phyloP scores from a whole-genome alignment of 2,113 vertebrate species.

The Rhinichthys klamathensis region DNA sequence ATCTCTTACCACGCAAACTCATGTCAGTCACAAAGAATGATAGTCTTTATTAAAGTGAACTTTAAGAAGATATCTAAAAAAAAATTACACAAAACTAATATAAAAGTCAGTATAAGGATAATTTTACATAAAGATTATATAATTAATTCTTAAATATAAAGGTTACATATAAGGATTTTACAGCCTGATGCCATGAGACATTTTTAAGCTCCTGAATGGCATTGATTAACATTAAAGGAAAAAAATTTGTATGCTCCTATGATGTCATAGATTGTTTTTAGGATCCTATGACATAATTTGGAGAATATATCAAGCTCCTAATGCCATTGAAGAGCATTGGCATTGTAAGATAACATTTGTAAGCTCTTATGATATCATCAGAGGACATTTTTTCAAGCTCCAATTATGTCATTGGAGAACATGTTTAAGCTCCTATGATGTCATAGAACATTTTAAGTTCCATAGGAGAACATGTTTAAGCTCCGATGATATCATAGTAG shows the following conservation, averaged over 20 bases:
- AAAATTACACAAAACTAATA: background rate
- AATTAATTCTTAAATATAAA: background rate
- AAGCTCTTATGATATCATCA: background rate
- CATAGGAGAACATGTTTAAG: background rate
- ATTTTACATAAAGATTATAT: background rate
- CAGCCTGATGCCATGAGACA: background rate
- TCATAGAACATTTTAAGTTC: too few species aligned
- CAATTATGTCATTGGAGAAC: background rate
- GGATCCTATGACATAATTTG: too few species aligned
- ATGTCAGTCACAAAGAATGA: background rate
- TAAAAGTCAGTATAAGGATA: background rate
- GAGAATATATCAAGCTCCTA: background rate
- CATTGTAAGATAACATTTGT: background rate
- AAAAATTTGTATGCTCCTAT: background rate
- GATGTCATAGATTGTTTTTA: background rate
- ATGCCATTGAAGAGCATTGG: background rate
- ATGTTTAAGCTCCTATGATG: background rate
- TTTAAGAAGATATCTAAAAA: background rate
- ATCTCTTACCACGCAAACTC: constrained; percentile 48
- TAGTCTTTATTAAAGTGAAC: constrained; percentile 8
- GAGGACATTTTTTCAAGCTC: background rate
- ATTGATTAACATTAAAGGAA: background rate
- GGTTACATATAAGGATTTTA: background rate
- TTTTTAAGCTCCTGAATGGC: background rate
- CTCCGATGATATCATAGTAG: background rate